Evolutionary conservation across 1,140 invertebrate species (phyloP), one percentile per base, ranked within the genome.

Genomic region (Bombyx mandarina): DNA sequence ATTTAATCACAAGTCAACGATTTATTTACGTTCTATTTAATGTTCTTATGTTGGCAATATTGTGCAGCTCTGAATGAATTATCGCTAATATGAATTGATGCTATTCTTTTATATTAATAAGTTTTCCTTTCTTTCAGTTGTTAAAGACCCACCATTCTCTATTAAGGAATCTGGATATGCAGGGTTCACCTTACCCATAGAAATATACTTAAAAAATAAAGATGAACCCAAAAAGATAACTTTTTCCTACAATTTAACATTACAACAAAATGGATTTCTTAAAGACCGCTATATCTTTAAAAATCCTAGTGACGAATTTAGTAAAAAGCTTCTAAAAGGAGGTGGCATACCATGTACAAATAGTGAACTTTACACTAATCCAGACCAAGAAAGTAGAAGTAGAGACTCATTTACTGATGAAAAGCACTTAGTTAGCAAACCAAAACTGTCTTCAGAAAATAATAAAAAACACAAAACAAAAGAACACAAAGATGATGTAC

Each of bases 121-220:
- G 3, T 35, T 42, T 43, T 68, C 54, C 56, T 58, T 57, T 56
- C 61, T 91, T 91, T 60, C 84, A 95, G 94, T 94, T 65, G 81
- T 96, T 1, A 97, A 96, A 75, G 94, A 97, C 57, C 96, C 97
- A 46, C 97, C 98, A n/a, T 99, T 96, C 89, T 86, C 90, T 52
- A 91, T 99, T 12, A 93, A 94, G 69, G 97, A 99, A 79, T 95
- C 95, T 7, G 98, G 98, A 2, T 99, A 99, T 91, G 97, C 96
- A 57, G 96, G 97, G 12, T 99, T 99, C 79, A 89, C 91, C 47
- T 88, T 99, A 52, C 94, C 94, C 2, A 97, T 99, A 71, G 95
- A 98, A 67, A 93, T 99, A 56, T 94, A 96, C 77, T 93, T 99
- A 66, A 95, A 93, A 64, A 98, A 95, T 79, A 95, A 96, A 79